A percentile compares a stretch with the other conserved stretches of the same genome.
Evolutionary conservation across 1,140 invertebrate genomes (phyloP).

Genomic region (Zaprionus capensis): DNA sequence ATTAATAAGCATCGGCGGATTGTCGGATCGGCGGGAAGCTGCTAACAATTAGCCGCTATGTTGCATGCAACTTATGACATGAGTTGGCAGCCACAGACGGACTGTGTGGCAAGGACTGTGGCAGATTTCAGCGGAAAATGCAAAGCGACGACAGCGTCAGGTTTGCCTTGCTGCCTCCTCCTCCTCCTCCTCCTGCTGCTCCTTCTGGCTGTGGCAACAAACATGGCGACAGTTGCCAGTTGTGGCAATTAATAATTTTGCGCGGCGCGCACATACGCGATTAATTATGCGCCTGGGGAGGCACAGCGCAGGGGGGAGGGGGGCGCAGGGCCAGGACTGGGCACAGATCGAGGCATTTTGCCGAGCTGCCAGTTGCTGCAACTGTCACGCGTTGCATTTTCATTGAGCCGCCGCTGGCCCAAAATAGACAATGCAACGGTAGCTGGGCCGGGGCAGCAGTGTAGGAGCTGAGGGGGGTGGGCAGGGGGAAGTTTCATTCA

Average conservation of each 20-base stretch:
- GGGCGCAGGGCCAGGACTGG: neutral
- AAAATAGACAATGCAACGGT: slow-evolving; percentile 63
- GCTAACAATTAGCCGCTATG: slow-evolving; percentile 82
- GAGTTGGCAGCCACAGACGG: slow-evolving; percentile 15
- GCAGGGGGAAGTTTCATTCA: slow-evolving; percentile 59
- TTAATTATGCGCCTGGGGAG: slow-evolving; percentile 63
- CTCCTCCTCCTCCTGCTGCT: neutral
- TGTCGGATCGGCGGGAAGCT: slow-evolving; percentile 55
- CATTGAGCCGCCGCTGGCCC: slow-evolving; percentile 46
- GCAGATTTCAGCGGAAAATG: slow-evolving; percentile 68
- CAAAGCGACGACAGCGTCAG: slow-evolving; percentile 78
- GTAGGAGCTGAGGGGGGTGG: neutral
- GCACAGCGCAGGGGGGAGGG: neutral
- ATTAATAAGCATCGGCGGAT: slow-evolving; percentile 69
- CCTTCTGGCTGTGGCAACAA: slow-evolving; percentile 47
- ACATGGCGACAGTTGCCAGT: slow-evolving; percentile 82
- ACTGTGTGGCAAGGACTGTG: slow-evolving; percentile 6
- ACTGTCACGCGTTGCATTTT: slow-evolving; percentile 56
- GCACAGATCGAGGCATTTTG: slow-evolving; percentile 46
- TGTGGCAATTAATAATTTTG: slow-evolving; percentile 83
- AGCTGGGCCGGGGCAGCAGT: slow-evolving; percentile 6
- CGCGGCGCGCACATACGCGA: slow-evolving; percentile 61
- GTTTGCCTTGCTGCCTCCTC: slow-evolving; percentile 33
- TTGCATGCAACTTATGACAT: slow-evolving; percentile 79
- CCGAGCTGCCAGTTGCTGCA: slow-evolving; percentile 36